Percentiles rank a stretch among this genome's conserved stretches.
These are phyloP conservation scores for Drosophila diplacantha DNA, from an alignment of 2,888 invertebrate genomes.

Conservation along the genomic window DNA sequence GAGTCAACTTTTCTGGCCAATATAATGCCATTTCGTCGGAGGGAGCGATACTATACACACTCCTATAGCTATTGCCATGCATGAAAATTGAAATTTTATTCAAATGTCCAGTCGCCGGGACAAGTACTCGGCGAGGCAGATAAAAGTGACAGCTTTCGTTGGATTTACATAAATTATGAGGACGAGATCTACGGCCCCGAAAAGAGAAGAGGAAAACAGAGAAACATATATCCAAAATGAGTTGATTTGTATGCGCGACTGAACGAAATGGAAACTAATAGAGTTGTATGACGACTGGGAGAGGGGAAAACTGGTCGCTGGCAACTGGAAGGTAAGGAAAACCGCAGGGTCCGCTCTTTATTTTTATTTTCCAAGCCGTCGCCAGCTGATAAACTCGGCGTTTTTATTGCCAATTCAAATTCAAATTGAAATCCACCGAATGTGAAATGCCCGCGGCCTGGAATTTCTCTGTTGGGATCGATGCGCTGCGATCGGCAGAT, in stretches of 20 bases:
- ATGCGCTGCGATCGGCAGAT: slow-evolving; percentile 12
- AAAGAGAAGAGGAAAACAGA: slow-evolving; percentile 9
- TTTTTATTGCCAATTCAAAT: slow-evolving; percentile 69
- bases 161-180: slow-evolving; percentile 68
- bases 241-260: slow-evolving; percentile 63
- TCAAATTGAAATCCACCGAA: slow-evolving; percentile 45
- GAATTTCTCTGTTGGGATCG: slow-evolving; percentile 31
- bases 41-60: slow-evolving; percentile 3
- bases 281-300: slow-evolving; percentile 66
- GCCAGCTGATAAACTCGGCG: slow-evolving; percentile 64
- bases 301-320: slow-evolving; percentile 34
- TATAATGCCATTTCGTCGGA: slow-evolving; percentile 33
- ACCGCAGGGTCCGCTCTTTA: slow-evolving; percentile 23
- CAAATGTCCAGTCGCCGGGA: slow-evolving; percentile 46
- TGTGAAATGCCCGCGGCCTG: slow-evolving; percentile 18
- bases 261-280: slow-evolving; percentile 57
- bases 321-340: slow-evolving; percentile 26
- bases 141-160: slow-evolving; percentile 32
- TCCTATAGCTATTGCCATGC: slow-evolving; percentile 36
- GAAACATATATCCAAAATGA: slow-evolving; percentile 54
- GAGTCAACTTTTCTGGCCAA: slow-evolving; percentile 53
- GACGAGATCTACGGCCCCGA: slow-evolving; percentile 18
- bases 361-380: slow-evolving; percentile 35
- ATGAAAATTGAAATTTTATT: slow-evolving; percentile 65
- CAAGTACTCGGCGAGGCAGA: slow-evolving; percentile 37